phyloP scores from a whole-genome alignment of 2,113 vertebrate species.

The Erpornis zantholeuca region DNA sequence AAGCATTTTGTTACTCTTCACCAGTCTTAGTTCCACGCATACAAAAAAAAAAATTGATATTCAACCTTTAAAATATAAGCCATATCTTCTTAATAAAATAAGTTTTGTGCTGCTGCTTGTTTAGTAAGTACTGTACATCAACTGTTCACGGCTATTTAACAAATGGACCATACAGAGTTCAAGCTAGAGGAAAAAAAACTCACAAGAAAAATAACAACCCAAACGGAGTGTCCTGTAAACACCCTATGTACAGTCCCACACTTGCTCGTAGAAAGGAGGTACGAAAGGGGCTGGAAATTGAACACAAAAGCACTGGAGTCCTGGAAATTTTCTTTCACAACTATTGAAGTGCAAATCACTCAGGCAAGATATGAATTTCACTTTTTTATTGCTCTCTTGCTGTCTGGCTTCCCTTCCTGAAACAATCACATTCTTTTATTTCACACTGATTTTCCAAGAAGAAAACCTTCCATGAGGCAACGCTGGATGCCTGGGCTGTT shows the following conservation, averaged over 20 bases:
- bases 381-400: constrained; percentile 80
- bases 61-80: constrained; percentile 73
- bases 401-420: constrained; percentile 62
- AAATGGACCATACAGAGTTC: constrained; percentile 73
- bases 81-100: constrained; percentile 76
- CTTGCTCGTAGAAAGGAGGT: constrained; percentile 72
- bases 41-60: constrained; percentile 39
- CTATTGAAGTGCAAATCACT: constrained; percentile 76
- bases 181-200: constrained; percentile 75
- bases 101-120: constrained; percentile 76
- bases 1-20: constrained; percentile 53
- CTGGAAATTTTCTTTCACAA: constrained; percentile 70
- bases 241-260: constrained; percentile 68
- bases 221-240: constrained; percentile 66
- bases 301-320: constrained; percentile 75
- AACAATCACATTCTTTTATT: constrained; percentile 54
- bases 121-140: constrained; percentile 73
- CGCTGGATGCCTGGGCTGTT: neutral
- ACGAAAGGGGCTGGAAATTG: constrained; percentile 68
- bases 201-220: constrained; percentile 57
- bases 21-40: constrained; percentile 48
- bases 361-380: constrained; percentile 69
- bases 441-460: constrained; percentile 64
- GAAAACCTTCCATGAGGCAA: constrained; percentile 52
- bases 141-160: constrained; percentile 71